These are phyloP conservation scores for Ariopsis seemanni DNA, from an alignment of 2,113 vertebrate species.

Conservation along the genomic window DNA sequence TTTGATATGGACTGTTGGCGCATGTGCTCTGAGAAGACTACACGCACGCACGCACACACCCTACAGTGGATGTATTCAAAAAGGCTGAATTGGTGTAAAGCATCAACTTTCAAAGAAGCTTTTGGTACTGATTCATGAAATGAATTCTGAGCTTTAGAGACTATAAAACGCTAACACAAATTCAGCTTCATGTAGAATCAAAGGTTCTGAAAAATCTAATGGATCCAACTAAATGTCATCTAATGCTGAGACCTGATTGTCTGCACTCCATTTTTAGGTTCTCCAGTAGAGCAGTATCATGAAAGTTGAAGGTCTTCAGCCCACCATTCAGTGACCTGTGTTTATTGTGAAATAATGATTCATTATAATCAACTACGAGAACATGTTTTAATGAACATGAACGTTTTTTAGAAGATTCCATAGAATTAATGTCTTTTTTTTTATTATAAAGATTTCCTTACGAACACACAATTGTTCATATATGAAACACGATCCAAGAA, in stretches of 20 bases:
- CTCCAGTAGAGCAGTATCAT: background rate
- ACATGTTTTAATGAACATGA: too few relatives aligned
- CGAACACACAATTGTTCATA: background rate
- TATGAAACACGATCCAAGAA: background rate
- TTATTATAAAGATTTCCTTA: background rate
- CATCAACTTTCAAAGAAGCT: conserved; percentile 2
- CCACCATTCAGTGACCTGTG: background rate
- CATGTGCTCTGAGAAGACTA: background rate
- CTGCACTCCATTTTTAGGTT: background rate
- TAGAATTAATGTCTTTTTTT: background rate
- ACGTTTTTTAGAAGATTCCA: background rate
- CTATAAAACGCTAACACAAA: background rate
- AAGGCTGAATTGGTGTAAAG: background rate
- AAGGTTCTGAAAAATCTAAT: background rate
- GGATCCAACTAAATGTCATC: background rate
- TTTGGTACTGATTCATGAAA: background rate
- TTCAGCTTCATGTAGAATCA: background rate
- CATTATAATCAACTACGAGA: background rate
- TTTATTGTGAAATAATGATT: background rate
- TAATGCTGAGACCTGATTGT: background rate
- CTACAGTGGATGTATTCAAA: conserved; percentile 7
- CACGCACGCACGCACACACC: background rate
- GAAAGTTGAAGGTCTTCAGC: background rate
- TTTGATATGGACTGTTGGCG: conserved; percentile 13
- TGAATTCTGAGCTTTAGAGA: background rate